Percentiles rank a stretch among this genome's conserved stretches.
Evolutionary conservation across 2,888 invertebrate genomes (phyloP).

Genomic region (Scaptomyza parva): DNA sequence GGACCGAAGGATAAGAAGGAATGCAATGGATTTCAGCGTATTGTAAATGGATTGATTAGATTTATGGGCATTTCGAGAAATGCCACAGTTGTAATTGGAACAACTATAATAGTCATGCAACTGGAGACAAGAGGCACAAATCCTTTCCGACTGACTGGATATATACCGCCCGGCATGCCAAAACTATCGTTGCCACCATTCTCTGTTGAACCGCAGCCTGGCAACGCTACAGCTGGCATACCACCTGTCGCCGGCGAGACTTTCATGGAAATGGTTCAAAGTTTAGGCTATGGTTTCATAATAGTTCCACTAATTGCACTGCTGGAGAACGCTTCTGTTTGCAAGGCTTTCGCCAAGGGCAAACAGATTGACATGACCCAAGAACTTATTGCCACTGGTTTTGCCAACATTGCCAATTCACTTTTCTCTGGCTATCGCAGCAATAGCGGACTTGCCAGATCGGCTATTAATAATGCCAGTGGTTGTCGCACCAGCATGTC

Average conservation of each 20-base stretch:
- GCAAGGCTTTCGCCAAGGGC: constrained; percentile 87
- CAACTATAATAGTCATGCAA: constrained; percentile 88
- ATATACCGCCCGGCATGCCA: constrained; percentile 91
- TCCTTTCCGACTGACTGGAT: constrained; percentile 88
- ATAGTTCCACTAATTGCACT: constrained; percentile 94
- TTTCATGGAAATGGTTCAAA: constrained; percentile 90
- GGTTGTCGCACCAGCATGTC: constrained; percentile 94
- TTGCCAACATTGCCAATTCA: constrained; percentile 91
- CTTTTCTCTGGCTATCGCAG: constrained; percentile 93
- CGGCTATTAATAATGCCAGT: constrained; percentile 94
- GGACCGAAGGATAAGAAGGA: constrained; percentile 86
- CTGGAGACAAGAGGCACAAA: constrained; percentile 86
- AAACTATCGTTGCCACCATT: constrained; percentile 88
- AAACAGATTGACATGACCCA: constrained; percentile 94
- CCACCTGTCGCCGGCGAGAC: constrained; percentile 59
- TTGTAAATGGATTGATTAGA: constrained; percentile 89
- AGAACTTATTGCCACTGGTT: constrained; percentile 94
- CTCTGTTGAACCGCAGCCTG: constrained; percentile 85
- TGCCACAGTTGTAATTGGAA: constrained; percentile 90
- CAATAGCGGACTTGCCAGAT: constrained; percentile 91
- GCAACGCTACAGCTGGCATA: constrained; percentile 72
- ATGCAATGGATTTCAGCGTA: constrained; percentile 85
- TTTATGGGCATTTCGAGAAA: constrained; percentile 92
- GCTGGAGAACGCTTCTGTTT: constrained; percentile 94
- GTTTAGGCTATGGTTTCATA: constrained; percentile 92